Percentiles rank a stretch among this genome's conserved stretches.
Evolutionary conservation across 1,140 invertebrate species (phyloP).

Genomic region (Solen grandis): DNA sequence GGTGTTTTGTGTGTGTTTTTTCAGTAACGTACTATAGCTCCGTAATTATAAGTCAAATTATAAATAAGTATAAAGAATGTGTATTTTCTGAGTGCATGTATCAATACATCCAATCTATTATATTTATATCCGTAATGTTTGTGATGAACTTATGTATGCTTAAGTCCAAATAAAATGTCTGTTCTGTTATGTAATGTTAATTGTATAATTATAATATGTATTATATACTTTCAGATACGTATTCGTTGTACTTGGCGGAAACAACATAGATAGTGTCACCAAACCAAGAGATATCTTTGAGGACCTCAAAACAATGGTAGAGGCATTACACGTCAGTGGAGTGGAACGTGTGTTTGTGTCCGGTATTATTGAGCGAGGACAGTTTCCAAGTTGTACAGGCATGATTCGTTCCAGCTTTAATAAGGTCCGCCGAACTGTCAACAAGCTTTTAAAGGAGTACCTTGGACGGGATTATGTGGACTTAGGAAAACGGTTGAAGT

Average conservation of each 20-base stretch:
- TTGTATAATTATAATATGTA: background rate
- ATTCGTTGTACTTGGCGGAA: conserved; percentile 2
- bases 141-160: no score
- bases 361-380: background rate
- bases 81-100: no score
- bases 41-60: no score
- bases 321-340: background rate
- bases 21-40: no score
- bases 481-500: conserved; percentile 9
- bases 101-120: no score
- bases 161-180: no score
- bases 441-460: conserved; percentile 2
- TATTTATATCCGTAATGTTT: no score
- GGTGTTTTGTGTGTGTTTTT: no score
- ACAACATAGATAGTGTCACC: background rate
- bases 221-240: conserved; percentile 18
- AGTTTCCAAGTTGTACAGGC: background rate
- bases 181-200: no score
- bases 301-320: background rate
- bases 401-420: background rate
- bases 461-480: background rate
- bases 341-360: conserved; percentile 2
- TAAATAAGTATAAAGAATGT: no score
- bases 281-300: background rate
- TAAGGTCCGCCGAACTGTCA: background rate